A percentile compares a stretch with the other conserved stretches of the same genome.
Conservation (phyloP, 2,797 vertebrate species). For the Periparus ater region DNA sequence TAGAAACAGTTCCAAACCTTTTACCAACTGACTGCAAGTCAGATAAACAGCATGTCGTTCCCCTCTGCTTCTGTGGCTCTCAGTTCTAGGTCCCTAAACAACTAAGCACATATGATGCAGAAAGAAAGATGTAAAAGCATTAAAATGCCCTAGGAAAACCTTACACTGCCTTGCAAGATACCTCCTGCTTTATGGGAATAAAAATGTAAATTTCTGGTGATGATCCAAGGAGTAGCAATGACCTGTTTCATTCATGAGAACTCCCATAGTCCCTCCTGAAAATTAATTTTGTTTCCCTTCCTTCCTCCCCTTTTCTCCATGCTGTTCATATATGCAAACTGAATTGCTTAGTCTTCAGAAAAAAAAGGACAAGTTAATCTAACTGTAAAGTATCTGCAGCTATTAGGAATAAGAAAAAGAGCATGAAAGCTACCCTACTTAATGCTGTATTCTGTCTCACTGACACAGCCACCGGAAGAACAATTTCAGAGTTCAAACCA, state of each 20-base stretch:
- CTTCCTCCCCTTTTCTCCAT: not conserved
- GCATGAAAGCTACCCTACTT: not conserved
- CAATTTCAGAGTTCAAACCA: not conserved
- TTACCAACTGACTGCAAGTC: not conserved
- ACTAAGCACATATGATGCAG: not conserved
- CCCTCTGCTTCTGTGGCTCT: not conserved
- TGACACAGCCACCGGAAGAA: not conserved
- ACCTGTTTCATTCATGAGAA: slow-evolving; percentile 13
- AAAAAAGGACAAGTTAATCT: not conserved
- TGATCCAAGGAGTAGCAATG: not conserved
- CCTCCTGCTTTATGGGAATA: not conserved
- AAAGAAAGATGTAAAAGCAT: not conserved
- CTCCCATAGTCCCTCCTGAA: not conserved
- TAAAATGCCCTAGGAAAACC: not conserved
- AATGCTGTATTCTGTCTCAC: not conserved
- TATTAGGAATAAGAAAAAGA: not conserved
- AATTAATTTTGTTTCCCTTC: not conserved
- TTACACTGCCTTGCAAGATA: not conserved
- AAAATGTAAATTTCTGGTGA: slow-evolving; percentile 9
- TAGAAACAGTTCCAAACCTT: not conserved
- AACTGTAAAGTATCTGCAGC: not conserved
- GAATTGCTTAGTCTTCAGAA: not conserved
- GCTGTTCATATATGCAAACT: not conserved
- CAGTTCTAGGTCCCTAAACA: not conserved
- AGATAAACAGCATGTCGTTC: not conserved